Conservation (phyloP, 2,113 vertebrate species). For the Donacobius atricapilla region DNA sequence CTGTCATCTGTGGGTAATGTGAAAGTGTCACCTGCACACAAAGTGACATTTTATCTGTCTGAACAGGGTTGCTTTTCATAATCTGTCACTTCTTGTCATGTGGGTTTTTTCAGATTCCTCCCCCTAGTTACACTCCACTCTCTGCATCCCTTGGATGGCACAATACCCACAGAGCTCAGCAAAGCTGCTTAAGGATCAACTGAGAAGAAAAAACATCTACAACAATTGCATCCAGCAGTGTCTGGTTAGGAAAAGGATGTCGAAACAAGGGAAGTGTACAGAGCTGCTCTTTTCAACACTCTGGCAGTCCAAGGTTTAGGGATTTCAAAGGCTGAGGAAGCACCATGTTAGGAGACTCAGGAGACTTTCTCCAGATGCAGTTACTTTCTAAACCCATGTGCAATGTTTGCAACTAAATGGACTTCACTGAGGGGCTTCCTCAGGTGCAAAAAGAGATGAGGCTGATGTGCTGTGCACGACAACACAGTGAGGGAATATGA, state of each 20-base stretch:
- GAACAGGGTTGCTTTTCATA: neutral
- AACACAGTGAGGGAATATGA: rapidly evolving
- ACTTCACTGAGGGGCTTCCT: neutral
- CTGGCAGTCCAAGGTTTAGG: neutral
- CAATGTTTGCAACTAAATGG: neutral
- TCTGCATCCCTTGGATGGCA: neutral
- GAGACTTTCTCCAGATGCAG: neutral
- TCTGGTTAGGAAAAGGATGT: neutral
- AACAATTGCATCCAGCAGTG: neutral
- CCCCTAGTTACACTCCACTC: rapidly evolving
- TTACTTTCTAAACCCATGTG: neutral
- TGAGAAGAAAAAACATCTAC: neutral
- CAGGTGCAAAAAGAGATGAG: neutral
- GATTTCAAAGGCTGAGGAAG: neutral
- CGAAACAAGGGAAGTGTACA: neutral
- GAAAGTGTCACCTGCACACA: neutral
- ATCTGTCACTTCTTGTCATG: neutral
- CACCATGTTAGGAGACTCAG: neutral
- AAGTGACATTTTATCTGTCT: neutral
- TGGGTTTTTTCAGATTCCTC: neutral
- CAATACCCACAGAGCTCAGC: neutral
- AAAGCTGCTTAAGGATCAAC: neutral
- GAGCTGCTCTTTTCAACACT: neutral
- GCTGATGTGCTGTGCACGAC: neutral
- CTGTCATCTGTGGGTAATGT: neutral